A percentile compares a stretch with the other conserved stretches of the same genome.
These are phyloP conservation scores for Lottia scabra DNA, from an alignment of 2,888 invertebrate genomes.

Conservation along the genomic window DNA sequence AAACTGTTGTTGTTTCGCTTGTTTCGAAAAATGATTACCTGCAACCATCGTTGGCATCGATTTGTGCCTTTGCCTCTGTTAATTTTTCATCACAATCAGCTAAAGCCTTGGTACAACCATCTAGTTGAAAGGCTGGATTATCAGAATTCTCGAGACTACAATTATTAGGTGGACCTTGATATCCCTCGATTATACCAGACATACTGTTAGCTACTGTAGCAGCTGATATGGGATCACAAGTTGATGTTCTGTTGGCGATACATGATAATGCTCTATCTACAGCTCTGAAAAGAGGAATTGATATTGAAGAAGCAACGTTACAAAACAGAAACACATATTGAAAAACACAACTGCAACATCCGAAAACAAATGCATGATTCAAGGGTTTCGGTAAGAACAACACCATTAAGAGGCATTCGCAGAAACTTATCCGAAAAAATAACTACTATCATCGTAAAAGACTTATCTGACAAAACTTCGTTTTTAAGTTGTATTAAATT, in stretches of 20 bases:
- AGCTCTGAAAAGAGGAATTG: not conserved
- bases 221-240: not conserved
- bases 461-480: no score
- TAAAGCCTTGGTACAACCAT: not conserved
- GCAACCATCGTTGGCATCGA: not conserved
- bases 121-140: not conserved
- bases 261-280: not conserved
- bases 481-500: no score
- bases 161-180: constrained; percentile 2
- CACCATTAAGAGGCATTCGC: no score
- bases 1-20: not conserved
- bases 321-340: no score
- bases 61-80: not conserved
- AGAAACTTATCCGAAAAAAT: no score
- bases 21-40: not conserved
- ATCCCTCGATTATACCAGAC: not conserved
- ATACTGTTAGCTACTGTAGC: not conserved
- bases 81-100: not conserved
- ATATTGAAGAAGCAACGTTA: no score
- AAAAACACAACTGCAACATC: no score
- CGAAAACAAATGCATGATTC: no score
- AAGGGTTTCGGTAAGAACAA: no score
- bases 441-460: no score
- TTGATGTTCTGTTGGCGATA: not conserved
- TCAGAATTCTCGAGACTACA: not conserved